These are phyloP conservation scores for Eulemur rubriventer DNA, from an alignment of 2,797 vertebrate genomes.

Conservation along the genomic window DNA sequence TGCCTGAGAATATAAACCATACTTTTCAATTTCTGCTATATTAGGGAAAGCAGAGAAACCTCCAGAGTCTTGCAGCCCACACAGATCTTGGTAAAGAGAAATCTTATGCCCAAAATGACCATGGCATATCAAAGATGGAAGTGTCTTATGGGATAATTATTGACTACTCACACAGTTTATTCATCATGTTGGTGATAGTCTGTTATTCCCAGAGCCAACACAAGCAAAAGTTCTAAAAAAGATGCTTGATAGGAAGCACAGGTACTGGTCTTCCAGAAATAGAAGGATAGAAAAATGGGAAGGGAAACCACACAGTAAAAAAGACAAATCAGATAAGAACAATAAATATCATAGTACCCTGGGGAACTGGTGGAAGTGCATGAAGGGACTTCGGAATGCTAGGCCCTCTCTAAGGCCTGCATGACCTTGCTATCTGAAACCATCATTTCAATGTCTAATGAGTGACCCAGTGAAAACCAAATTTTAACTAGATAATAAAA, in stretches of 20 bases:
- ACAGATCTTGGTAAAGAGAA: neutral
- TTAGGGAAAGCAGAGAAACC: neutral
- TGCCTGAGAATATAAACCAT: neutral
- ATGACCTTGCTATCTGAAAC: neutral
- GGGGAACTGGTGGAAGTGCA: neutral
- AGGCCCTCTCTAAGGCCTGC: neutral
- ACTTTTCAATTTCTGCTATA: neutral
- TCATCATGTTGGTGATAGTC: neutral
- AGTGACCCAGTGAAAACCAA: neutral
- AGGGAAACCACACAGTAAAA: neutral
- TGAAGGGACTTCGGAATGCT: neutral
- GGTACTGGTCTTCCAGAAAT: neutral
- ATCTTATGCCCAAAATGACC: rapidly evolving
- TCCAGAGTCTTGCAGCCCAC: neutral
- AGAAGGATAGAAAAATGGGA: neutral
- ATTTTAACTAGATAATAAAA: neutral
- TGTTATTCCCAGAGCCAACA: neutral
- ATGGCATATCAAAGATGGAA: neutral
- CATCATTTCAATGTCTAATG: neutral
- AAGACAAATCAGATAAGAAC: neutral
- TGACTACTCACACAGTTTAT: neutral
- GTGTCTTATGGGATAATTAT: neutral
- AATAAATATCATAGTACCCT: neutral
- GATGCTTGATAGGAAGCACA: neutral
- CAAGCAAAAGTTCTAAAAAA: neutral